Base-by-base conservation (phyloP, 2,888 invertebrate genomes). In the Salticus scenicus region DNA sequence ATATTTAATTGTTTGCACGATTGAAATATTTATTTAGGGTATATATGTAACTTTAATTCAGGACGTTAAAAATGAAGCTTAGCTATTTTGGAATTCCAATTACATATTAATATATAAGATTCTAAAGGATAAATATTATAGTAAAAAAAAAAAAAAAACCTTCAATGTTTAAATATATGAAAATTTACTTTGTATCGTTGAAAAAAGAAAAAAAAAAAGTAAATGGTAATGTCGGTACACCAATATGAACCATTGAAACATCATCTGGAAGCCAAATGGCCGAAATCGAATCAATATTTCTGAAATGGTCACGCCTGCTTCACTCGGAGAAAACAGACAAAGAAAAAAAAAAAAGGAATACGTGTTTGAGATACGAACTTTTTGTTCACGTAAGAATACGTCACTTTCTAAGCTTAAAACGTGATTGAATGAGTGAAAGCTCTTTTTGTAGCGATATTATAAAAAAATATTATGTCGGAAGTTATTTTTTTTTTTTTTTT, bases 381-480 rank as follows among this genome's bases (percentile, higher is more conserved):
- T 77, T 71, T 72, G 75, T 64, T 33, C 76, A 28, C 33, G 66
- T 70, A 84, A 77, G 71, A 69, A 73, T 77, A 57, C 78, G 83
- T 84, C 83, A 77, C 83, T 77, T 77, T 84, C 67, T 73, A 84
- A 77, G 72, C 73, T 5, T 78, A 84, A 73, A 84, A 84, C 77
- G 77, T 84, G 83, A 84, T 84, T 73, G 77, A 84, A 84, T 1
- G 57, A 57, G 57, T 57, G 57, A 24, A 57, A 57, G 24, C 7
- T 14, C 57, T 5, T 24, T 57, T 57, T 47, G 24, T 57, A 57
- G 37, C n/a, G n/a, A n/a, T n/a, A n/a, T n/a, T 37, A 37, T 37
- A 10, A 37, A 37, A 37, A 10, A 37, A 37, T 37, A 37, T 37
- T n/a, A n/a, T n/a, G n/a, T n/a, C n/a, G n/a, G n/a, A n/a, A n/a